Conservation (phyloP, 2,888 invertebrate species). For the Acleris cristana region DNA sequence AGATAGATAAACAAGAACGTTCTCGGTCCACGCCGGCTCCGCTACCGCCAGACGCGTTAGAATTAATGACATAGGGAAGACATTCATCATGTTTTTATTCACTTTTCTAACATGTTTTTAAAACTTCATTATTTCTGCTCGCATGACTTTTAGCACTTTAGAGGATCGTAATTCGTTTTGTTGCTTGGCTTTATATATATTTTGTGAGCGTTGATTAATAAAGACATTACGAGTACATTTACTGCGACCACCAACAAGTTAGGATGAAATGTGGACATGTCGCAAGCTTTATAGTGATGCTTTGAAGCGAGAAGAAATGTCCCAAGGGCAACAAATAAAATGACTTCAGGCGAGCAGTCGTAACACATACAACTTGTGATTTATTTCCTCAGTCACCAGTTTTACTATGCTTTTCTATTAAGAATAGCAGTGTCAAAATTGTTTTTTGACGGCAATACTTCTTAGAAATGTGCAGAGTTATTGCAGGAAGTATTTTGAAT, state of each 20-base stretch:
- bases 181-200: slow-evolving; percentile 42
- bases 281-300: slow-evolving; percentile 30
- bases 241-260: slow-evolving; percentile 38
- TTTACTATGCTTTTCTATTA: slow-evolving; percentile 6
- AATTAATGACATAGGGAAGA: slow-evolving; percentile 41
- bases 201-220: slow-evolving; percentile 44
- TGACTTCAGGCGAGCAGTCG: slow-evolving; percentile 27
- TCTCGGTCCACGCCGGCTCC: background rate
- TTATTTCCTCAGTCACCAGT: slow-evolving; percentile 19
- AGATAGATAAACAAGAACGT: background rate
- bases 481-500: background rate
- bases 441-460: background rate
- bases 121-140: slow-evolving; percentile 42
- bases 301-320: slow-evolving; percentile 24
- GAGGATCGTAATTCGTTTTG: slow-evolving; percentile 40
- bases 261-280: slow-evolving; percentile 29
- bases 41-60: slow-evolving; percentile 37
- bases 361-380: slow-evolving; percentile 21
- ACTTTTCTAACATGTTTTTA: slow-evolving; percentile 43
- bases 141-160: slow-evolving; percentile 44
- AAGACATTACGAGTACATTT: slow-evolving; percentile 51
- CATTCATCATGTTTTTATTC: slow-evolving; percentile 46
- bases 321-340: slow-evolving; percentile 24
- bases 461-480: background rate
- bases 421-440: slow-evolving; percentile 1